These are phyloP conservation scores for Sinocyclocheilus grahami DNA, from an alignment of 2,113 vertebrate genomes.

Conservation along the genomic window DNA sequence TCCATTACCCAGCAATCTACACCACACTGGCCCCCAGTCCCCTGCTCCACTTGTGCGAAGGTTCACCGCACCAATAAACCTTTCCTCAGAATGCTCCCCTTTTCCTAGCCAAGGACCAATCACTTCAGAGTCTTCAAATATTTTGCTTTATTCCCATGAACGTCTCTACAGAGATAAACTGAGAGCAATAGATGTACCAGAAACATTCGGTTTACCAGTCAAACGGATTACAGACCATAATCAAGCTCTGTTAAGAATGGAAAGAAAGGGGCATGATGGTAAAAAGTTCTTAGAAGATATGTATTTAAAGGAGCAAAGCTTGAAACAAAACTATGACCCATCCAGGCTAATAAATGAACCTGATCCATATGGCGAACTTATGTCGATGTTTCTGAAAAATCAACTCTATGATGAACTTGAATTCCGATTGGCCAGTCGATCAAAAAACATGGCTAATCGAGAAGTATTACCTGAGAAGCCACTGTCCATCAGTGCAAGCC, in stretches of 20 bases:
- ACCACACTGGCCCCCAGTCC: constrained; percentile 61
- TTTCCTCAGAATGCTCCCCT: constrained; percentile 45
- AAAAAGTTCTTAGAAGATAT: constrained; percentile 7
- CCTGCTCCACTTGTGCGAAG: constrained; percentile 56
- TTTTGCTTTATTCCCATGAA: constrained; percentile 53
- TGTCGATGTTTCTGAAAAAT: constrained; percentile 58
- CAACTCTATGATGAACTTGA: constrained; percentile 60
- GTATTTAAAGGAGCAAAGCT: background rate
- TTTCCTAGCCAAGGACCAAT: constrained; percentile 62
- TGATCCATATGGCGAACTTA: constrained; percentile 69
- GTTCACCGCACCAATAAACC: constrained; percentile 52
- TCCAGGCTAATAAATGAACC: constrained; percentile 23
- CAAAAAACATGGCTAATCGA: constrained; percentile 50
- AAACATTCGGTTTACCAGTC: background rate
- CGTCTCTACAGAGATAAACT: background rate
- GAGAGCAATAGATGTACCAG: background rate
- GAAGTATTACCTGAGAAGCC: constrained; percentile 57
- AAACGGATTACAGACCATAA: constrained; percentile 32
- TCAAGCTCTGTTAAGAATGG: background rate
- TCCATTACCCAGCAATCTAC: constrained; percentile 73
- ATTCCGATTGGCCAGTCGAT: constrained; percentile 58
- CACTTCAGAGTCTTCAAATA: constrained; percentile 48
- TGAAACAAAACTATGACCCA: constrained; percentile 12
- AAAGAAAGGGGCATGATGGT: background rate
- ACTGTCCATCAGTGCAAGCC: background rate